Evolutionary conservation across 2,888 invertebrate genomes (phyloP).

Genomic region (Diplolepis rosae): DNA sequence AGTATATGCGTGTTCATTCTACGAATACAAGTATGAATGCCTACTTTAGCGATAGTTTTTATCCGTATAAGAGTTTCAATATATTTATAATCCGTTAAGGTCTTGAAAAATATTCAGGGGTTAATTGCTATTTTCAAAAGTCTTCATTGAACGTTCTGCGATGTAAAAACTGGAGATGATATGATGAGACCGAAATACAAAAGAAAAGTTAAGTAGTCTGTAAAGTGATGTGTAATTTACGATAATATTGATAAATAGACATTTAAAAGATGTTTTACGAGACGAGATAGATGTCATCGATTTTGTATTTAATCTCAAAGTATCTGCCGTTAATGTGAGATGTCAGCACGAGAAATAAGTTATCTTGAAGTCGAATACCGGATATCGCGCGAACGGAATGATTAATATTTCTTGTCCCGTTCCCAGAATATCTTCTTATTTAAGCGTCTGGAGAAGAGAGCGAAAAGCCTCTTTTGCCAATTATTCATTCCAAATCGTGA

Average conservation of each 20-base stretch:
- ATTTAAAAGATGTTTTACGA: not conserved
- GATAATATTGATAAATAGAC: not conserved
- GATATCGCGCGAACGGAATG: conserved; percentile 49
- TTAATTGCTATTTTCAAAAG: not conserved
- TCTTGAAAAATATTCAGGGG: too few relatives aligned
- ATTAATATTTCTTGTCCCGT: conserved; percentile 52
- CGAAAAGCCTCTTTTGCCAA: conserved; percentile 46
- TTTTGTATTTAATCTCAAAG: conserved; percentile 6
- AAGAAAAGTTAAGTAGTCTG: not conserved
- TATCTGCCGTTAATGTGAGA: not conserved
- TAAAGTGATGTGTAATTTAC: not conserved
- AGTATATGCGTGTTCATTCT: too few relatives aligned
- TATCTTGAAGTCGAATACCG: conserved; percentile 37
- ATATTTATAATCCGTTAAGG: too few relatives aligned
- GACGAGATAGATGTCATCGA: not conserved
- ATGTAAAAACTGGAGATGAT: not conserved
- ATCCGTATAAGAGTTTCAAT: too few relatives aligned
- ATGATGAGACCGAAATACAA: not conserved
- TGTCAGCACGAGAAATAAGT: conserved; percentile 6
- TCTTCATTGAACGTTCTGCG: too few relatives aligned
- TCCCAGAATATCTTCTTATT: conserved; percentile 37
- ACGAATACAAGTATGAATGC: too few relatives aligned
- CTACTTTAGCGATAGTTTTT: too few relatives aligned
- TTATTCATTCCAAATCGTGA: conserved; percentile 64
- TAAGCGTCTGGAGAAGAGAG: not conserved